phyloP scores from a whole-genome alignment of 2,797 vertebrate species.

The Megaceryle alcyon region DNA sequence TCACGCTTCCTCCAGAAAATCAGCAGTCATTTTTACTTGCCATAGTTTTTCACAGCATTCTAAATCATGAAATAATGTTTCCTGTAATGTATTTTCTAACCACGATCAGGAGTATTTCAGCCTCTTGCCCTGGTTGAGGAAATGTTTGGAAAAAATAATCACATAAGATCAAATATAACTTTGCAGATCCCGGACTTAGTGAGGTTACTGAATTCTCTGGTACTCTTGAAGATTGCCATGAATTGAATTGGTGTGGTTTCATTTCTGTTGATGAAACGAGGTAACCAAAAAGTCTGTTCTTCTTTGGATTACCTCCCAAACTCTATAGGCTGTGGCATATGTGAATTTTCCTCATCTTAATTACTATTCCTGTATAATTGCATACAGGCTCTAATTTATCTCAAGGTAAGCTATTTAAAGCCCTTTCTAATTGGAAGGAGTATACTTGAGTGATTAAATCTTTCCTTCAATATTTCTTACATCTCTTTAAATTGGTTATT shows the following conservation, averaged over 20 bases:
- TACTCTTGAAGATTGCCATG: not conserved
- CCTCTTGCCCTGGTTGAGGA: not conserved
- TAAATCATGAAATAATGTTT: not conserved
- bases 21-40: not conserved
- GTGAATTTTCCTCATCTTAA: conserved; percentile 65
- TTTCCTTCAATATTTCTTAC: conserved; percentile 70
- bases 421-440: conserved; percentile 66
- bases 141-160: not conserved
- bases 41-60: not conserved
- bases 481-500: conserved; percentile 62
- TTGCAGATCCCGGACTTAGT: not conserved
- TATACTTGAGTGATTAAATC: conserved; percentile 62
- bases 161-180: not conserved
- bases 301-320: not conserved
- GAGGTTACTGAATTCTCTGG: not conserved
- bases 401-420: conserved; percentile 71
- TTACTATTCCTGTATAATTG: conserved; percentile 69
- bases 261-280: not conserved
- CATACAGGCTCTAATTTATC: conserved; percentile 54
- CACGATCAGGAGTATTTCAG: not conserved
- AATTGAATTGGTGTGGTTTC: not conserved
- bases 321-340: conserved; percentile 6
- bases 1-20: not conserved
- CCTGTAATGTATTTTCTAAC: not conserved
- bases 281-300: not conserved